Evolutionary conservation across 2,797 vertebrate genomes (phyloP), one percentile per base, ranked within the genome.

Genomic region (Lophotriccus pileatus): DNA sequence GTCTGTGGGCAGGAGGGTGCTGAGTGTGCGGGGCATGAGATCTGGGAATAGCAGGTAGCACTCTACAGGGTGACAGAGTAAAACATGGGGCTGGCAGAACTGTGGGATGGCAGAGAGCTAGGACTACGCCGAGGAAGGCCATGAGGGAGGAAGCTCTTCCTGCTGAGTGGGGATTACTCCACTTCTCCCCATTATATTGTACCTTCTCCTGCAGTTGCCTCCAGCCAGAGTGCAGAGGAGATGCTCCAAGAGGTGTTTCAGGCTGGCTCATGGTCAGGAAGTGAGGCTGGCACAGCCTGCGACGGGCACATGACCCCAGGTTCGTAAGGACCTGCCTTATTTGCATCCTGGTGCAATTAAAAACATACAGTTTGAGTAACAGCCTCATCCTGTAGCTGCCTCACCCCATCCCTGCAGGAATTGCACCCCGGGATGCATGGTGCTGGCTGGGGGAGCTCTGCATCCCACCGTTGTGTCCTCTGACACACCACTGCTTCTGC

Each of bases 341-440:
- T 84, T 93, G 80, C 91, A 86, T 88, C 69, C 44, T 47, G 43
- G 25, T 78, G 69, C 87, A 56, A 75, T 49, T 86, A 60, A 68
- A 81, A 72, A 8, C 74, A 37, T 63, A 9, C 15, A 5, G n/a
- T 80, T 70, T 58, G 66, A 64, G 78, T n/a, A 59, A 49, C 3
- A 58, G 39, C 84, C 53, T 77, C 66, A 9, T 77, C 69, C 67
- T 53, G 83, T 91, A 68, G 75, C 79, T 53, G 41, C 27, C 46
- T 88, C 28, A 4, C 36, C 70, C 74, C 30, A 8, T 59, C 53
- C 49, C 75, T 30, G 67, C 60, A 12, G 47, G 79, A 87, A 28
- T 10, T 1, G 7, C 14, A 4, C 46, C 12, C 12, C 4, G 37
- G 36, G 43, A 20, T 30, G 60, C 7, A 0, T 1, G 53, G 46